A percentile compares a stretch with the other conserved stretches of the same genome.
phyloP scores from a whole-genome alignment of 2,797 vertebrate species.

The Pteronotus mesoamericanus region DNA sequence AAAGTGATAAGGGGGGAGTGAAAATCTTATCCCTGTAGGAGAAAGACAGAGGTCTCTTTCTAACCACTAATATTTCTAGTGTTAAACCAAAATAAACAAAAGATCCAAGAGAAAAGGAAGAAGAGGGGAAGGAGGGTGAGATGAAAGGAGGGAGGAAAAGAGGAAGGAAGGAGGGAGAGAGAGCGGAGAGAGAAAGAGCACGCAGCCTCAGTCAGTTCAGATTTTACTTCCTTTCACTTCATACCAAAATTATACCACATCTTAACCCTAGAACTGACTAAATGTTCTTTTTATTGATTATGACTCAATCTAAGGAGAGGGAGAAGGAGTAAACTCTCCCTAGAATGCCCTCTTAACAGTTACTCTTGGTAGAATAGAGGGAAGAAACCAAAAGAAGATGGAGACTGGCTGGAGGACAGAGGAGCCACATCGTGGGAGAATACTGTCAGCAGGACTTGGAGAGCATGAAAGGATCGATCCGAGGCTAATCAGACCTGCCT shows the following conservation, averaged over 20 bases:
- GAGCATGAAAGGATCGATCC: background rate
- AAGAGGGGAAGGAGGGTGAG: background rate
- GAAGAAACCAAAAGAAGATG: background rate
- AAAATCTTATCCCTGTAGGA: background rate
- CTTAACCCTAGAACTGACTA: background rate
- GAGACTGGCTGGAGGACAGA: background rate
- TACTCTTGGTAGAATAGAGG: background rate
- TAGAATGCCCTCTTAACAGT: background rate
- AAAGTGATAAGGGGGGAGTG: background rate
- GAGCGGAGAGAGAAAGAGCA: accelerated
- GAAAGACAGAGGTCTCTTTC: background rate
- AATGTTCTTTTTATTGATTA: background rate
- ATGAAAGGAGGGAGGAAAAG: background rate
- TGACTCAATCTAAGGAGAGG: background rate
- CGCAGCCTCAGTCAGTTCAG: background rate
- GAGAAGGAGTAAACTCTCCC: background rate
- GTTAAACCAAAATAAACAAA: background rate
- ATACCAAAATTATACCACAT: background rate
- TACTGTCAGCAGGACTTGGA: background rate
- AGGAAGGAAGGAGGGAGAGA: background rate
- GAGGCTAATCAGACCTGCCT: background rate
- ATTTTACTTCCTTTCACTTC: background rate
- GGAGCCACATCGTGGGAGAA: background rate
- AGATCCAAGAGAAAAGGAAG: background rate
- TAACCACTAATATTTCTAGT: background rate